Conservation (phyloP, 2,888 invertebrate genomes). For the Priocnemis perturbator region DNA sequence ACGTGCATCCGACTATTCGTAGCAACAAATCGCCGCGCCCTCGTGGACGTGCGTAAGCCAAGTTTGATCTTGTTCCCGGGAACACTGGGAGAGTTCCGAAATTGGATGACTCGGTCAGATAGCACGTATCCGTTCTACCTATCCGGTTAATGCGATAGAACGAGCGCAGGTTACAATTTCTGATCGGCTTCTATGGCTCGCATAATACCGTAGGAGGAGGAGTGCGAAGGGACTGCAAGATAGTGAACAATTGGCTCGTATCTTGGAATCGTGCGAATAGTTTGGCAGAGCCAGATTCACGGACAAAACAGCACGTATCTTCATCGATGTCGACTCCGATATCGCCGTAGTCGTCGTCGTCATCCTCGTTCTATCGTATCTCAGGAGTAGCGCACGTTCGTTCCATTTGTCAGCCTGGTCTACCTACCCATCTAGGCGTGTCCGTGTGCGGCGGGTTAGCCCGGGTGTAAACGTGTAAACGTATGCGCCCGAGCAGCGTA, state of each 20-base stretch:
- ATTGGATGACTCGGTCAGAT: constrained; percentile 39
- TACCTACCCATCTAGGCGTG: too few species aligned
- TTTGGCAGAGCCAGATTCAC: constrained; percentile 19
- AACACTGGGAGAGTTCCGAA: constrained; percentile 19
- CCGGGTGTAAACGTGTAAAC: background rate
- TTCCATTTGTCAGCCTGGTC: too few species aligned
- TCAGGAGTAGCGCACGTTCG: too few species aligned
- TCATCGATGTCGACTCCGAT: too few species aligned
- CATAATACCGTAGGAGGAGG: background rate
- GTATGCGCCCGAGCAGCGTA: constrained; percentile 1
- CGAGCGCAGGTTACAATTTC: constrained; percentile 37
- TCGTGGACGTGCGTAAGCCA: constrained; percentile 12
- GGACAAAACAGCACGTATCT: background rate
- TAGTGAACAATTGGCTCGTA: constrained; percentile 32
- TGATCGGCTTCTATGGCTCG: constrained; percentile 36
- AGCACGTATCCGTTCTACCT: constrained; percentile 26
- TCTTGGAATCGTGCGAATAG: constrained; percentile 25
- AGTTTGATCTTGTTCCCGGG: constrained; percentile 26
- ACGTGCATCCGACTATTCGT: background rate
- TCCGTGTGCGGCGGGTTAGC: too few species aligned
- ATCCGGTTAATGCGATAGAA: constrained; percentile 34
- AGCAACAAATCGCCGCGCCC: constrained; percentile 14
- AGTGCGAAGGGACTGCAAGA: constrained; percentile 18
- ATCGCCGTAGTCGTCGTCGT: background rate
- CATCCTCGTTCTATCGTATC: constrained; percentile 4